Base-by-base conservation (phyloP, 2,113 vertebrate species). In the Tupaia chinensis region DNA sequence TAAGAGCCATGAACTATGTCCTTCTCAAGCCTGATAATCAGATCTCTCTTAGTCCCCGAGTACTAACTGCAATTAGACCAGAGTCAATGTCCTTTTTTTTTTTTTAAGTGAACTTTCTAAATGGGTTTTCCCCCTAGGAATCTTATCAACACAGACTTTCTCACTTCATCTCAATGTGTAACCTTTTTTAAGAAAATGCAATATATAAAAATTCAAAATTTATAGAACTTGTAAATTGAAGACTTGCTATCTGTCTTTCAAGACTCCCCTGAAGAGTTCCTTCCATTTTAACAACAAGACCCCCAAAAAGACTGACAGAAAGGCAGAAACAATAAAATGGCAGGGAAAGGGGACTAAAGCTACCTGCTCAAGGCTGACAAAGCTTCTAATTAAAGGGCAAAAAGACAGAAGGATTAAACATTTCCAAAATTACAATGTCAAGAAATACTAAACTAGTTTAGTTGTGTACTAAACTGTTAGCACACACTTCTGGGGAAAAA, bases 141-240 rank as follows among this genome's bases (percentile, higher is more conserved):
- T 91, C 82, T 96, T 76, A 93, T 80, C 87, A 93, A 81, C 61
- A 77, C 72, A 73, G 32, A 16, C 72, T 70, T 92, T 70, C 76
- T 95, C 82, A 84, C 74, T 89, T 91, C 56, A 78, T 95, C 88
- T 85, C 65, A 60, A 17, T 32, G 17, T 85, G 69, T 76, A 44
- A 94, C 91, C 69, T 94, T 88, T 79, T 92, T 92, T 66, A 86
- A 90, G 58, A 94, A 82, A 91, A 69, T 32, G 90, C 94, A 94
- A 92, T 87, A 77, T 27, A 93, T 27, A 65, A 95, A 78, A 91
- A 94, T 73, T 73, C n/a, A 82, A 96, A 95, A 86, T 91, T 54
- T 54, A 72, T 3, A 79, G 69, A 95, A 94, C n/a, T 79, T 61
- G 54, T 69, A 92, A 95, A 94, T 76, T 95, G 78, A 92, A 25